phyloP scores from a whole-genome alignment of 2,113 vertebrate species.

The Eira barbara region DNA sequence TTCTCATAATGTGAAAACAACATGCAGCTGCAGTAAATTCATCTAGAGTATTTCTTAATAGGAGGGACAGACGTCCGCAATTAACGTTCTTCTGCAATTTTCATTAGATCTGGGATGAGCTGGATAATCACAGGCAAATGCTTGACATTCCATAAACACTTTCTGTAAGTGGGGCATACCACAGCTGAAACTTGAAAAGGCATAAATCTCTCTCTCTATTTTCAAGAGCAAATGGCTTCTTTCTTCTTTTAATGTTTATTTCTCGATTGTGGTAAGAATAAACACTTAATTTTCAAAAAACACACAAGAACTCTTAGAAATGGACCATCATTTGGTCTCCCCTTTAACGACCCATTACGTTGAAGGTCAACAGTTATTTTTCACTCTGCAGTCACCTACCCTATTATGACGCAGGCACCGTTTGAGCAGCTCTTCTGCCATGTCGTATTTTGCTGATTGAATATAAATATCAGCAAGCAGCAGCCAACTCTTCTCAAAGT shows the following conservation, averaged over 20 bases:
- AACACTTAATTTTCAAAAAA: slow-evolving; percentile 8
- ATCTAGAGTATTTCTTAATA: neutral
- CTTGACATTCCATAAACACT: slow-evolving; percentile 54
- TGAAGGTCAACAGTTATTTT: neutral
- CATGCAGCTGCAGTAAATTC: slow-evolving; percentile 33
- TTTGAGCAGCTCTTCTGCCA: slow-evolving; percentile 93
- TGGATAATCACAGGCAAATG: slow-evolving; percentile 48
- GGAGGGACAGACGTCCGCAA: slow-evolving; percentile 43
- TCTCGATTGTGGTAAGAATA: neutral
- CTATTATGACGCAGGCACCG: slow-evolving; percentile 94
- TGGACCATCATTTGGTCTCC: neutral
- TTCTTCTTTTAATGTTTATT: slow-evolving; percentile 32
- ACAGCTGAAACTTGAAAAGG: slow-evolving; percentile 61
- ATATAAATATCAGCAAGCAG: slow-evolving; percentile 98
- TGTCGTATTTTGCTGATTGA: slow-evolving; percentile 96
- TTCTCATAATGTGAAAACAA: slow-evolving; percentile 50
- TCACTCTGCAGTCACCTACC: slow-evolving; percentile 78
- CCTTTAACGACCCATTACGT: neutral
- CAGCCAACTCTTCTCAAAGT: slow-evolving; percentile 98
- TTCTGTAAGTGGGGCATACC: neutral
- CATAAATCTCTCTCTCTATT: neutral
- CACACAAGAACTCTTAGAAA: neutral
- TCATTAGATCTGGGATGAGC: slow-evolving; percentile 57
- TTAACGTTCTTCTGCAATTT: slow-evolving; percentile 53
- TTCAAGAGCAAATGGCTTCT: slow-evolving; percentile 36